Base-by-base conservation (phyloP, 2,797 vertebrate species). In the Podarcis lilfordi region DNA sequence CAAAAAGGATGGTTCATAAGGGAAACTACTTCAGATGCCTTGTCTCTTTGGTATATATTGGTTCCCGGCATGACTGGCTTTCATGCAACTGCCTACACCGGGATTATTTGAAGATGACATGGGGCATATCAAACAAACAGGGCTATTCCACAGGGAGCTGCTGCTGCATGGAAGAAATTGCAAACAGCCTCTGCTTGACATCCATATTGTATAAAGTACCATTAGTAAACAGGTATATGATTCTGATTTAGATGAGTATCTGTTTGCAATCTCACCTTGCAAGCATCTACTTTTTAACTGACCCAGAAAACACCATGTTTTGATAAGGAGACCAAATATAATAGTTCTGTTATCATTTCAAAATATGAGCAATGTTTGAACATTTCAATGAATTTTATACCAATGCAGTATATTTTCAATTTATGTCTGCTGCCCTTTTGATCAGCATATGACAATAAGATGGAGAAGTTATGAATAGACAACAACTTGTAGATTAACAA, bases 391-490 rank as follows among this genome's bases (percentile, higher is more conserved):
- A 25, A 80, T 75, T 50, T 77, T 40, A 17, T 76, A 64, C 37
- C 25, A 84, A 64, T 9, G 89, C n/a, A 85, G 8, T 4, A 87
- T 82, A 79, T 37, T 32, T 92, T 89, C 64, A 55, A 25, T 32
- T 72, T 23, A 79, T 2, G 2, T 89, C 84, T 78, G 1, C 25
- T 88, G 17, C 40, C 5, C 82, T 0, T 0, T 77, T 55, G 77
- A 89, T 78, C 45, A 80, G 82, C 2, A 5, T 68, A 68, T 25
- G 40, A 1, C 74, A 35, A 50, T 9, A 21, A 50, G 45, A 87
- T 50, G 75, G 35, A 91, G 74, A 89, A 86, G 82, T 10, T 25
- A 61, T 75, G 59, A 15, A 17, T 19, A 37, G 74, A 59, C 55
- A 43, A 8, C 89, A 3, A 0, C 80, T 87, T 86, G 37, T 64